These are phyloP conservation scores for Drosophila subpulchrella DNA, from an alignment of 1,140 invertebrate species.

Conservation along the genomic window DNA sequence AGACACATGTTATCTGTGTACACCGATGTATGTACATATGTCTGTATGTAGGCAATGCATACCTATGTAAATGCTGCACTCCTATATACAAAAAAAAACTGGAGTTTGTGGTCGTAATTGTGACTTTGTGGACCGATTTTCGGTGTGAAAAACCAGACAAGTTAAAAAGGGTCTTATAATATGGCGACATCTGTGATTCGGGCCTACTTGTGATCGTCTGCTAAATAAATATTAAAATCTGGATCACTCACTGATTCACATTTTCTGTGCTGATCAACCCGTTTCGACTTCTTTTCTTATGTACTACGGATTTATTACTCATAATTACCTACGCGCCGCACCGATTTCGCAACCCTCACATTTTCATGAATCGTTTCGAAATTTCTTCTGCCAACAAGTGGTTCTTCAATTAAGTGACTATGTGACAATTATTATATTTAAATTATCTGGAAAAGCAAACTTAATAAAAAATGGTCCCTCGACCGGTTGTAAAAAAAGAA, in stretches of 20 bases:
- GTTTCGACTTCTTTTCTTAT: constrained; percentile 22
- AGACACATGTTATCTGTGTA: constrained; percentile 38
- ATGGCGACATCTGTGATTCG: not conserved
- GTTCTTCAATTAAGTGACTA: constrained; percentile 14
- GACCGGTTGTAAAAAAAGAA: not conserved
- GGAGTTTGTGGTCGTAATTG: constrained; percentile 16
- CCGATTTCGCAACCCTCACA: constrained; percentile 21
- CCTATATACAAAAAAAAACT: constrained; percentile 15
- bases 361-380: constrained; percentile 22
- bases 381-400: constrained; percentile 26
- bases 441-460: not conserved
- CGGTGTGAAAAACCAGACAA: constrained; percentile 10
- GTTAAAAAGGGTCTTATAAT: constrained; percentile 7
- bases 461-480: not conserved
- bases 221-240: not conserved
- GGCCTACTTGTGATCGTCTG: not conserved
- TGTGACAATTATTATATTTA: constrained; percentile 4
- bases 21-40: constrained; percentile 15
- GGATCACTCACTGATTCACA: constrained; percentile 16
- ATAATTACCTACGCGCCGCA: constrained; percentile 17
- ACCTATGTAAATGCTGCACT: constrained; percentile 28
- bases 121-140: constrained; percentile 26
- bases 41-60: not conserved
- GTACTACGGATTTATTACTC: constrained; percentile 10
- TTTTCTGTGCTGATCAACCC: not conserved